phyloP scores from a whole-genome alignment of 1,140 invertebrate genomes.

The Scylla paramamosain region DNA sequence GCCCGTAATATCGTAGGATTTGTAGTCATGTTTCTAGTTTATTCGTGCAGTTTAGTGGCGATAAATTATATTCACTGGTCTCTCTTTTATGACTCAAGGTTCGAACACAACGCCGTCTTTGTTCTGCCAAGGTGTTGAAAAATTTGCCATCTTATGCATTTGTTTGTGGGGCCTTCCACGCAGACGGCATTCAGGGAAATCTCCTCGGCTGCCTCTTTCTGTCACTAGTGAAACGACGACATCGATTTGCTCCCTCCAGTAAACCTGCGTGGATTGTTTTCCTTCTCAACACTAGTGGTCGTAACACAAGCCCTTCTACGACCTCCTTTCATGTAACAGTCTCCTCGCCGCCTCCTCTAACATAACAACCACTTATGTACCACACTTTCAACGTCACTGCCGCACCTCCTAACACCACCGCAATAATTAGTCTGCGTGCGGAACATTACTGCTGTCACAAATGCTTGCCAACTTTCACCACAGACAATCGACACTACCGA shows the following conservation, averaged over 20 bases:
- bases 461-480: background rate
- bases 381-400: background rate
- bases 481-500: background rate
- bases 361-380: background rate
- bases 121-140: background rate
- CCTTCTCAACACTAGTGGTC: background rate
- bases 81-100: background rate
- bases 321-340: background rate
- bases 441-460: background rate
- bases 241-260: background rate
- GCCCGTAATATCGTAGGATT: background rate
- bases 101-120: background rate
- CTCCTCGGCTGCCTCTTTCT: background rate
- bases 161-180: background rate
- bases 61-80: background rate
- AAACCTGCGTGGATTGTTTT: background rate
- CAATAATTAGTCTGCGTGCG: slow-evolving; percentile 1
- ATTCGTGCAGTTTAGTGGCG: background rate
- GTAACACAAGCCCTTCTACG: background rate
- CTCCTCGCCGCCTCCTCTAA: background rate
- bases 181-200: background rate
- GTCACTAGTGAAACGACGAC: background rate
- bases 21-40: background rate
- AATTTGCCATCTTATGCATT: background rate
- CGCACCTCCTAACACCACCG: background rate